Conservation (phyloP, 2,113 vertebrate genomes). For the Macquaria ambigua region DNA sequence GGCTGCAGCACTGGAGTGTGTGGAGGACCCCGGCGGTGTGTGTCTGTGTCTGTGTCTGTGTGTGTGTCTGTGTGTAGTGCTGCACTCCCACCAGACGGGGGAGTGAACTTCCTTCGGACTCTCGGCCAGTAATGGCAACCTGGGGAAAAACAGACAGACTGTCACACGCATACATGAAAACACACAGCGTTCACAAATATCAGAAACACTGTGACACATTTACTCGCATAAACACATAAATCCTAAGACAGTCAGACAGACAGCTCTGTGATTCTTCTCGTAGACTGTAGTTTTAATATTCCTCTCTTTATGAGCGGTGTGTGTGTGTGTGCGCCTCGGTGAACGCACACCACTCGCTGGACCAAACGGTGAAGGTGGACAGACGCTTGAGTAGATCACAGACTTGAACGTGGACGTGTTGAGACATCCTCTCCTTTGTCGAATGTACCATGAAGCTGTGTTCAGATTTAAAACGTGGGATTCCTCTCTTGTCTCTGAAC, state of each 20-base stretch:
- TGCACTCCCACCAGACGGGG: constrained; percentile 66
- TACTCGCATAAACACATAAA: constrained; percentile 38
- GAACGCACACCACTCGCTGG: constrained; percentile 50
- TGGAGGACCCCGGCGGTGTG: constrained; percentile 18
- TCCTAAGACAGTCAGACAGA: constrained; percentile 20
- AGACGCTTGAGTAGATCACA: constrained; percentile 13
- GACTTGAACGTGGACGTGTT: constrained; percentile 31
- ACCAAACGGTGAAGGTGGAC: constrained; percentile 67
- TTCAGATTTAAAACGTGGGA: constrained; percentile 39
- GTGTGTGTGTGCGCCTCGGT: constrained; percentile 32
- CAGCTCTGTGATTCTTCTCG: constrained; percentile 46
- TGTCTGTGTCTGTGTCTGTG: constrained; percentile 20
- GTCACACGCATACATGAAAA: constrained; percentile 28
- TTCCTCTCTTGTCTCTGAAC: constrained; percentile 37
- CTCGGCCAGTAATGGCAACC: constrained; percentile 36
- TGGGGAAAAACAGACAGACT: constrained; percentile 33
- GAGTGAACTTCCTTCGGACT: constrained; percentile 59
- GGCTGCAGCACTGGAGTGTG: constrained; percentile 55
- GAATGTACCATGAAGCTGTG: constrained; percentile 71
- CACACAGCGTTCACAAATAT: constrained; percentile 51
- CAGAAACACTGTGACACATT: constrained; percentile 70
- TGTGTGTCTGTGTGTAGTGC: constrained; percentile 56
- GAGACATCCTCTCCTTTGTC: constrained; percentile 58
- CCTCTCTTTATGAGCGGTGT: constrained; percentile 48
- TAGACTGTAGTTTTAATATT: constrained; percentile 57